Conservation (phyloP, 2,888 invertebrate genomes). For the Rhabditophanes sp. region DNA sequence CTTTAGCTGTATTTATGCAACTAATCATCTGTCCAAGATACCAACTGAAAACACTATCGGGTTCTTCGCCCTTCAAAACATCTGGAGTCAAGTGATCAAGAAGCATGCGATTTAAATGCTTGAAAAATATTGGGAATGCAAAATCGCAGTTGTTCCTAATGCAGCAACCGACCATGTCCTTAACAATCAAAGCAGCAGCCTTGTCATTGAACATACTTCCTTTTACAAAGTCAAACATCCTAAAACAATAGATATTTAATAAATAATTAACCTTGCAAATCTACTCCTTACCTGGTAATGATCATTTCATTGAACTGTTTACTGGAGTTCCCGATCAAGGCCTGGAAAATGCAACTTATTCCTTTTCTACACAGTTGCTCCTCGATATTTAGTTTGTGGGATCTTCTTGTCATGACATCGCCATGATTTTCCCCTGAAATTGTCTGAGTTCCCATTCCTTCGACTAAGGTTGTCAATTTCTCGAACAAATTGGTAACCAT, state of each 20-base stretch:
- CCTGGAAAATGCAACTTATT: slow-evolving; percentile 15
- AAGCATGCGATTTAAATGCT: slow-evolving; percentile 18
- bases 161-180: slow-evolving; percentile 57
- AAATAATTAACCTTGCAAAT: slow-evolving; percentile 7
- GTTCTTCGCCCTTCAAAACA: slow-evolving; percentile 26
- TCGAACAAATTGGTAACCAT: slow-evolving; percentile 72
- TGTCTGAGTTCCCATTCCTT: too few species aligned
- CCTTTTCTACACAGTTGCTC: slow-evolving; percentile 24
- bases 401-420: too few species aligned
- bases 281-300: too few species aligned
- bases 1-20: slow-evolving; percentile 53
- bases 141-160: too few species aligned
- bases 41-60: slow-evolving; percentile 32
- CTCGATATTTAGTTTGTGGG: slow-evolving; percentile 21
- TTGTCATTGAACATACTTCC: slow-evolving; percentile 65
- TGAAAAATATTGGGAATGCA: slow-evolving; percentile 32
- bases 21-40: slow-evolving; percentile 38
- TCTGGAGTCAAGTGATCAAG: slow-evolving; percentile 11
- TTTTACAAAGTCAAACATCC: slow-evolving; percentile 58
- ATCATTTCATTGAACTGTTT: slow-evolving; percentile 17
- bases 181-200: slow-evolving; percentile 66
- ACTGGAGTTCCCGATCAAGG: slow-evolving; percentile 22
- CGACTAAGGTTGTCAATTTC: too few species aligned
- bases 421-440: slow-evolving; percentile 3
- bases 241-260: slow-evolving; percentile 57